phyloP scores from a whole-genome alignment of 2,113 vertebrate species.

The Pithys albifrons region DNA sequence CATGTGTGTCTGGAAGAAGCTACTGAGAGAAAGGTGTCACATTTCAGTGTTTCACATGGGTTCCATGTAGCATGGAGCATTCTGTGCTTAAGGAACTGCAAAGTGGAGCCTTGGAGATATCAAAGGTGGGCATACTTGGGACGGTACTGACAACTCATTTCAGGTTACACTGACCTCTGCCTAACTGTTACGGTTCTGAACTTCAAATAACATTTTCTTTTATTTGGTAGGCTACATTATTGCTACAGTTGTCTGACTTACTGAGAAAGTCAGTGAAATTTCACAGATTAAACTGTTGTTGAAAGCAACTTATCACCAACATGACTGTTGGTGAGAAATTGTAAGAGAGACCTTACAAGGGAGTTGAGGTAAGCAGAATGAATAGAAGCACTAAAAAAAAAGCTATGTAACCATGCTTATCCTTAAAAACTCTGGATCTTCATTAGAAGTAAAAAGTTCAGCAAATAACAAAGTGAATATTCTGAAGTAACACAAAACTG shows the following conservation, averaged over 20 bases:
- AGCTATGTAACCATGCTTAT: not conserved
- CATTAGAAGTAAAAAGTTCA: not conserved
- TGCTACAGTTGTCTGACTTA: not conserved
- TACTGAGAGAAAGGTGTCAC: not conserved
- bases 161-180: not conserved
- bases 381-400: not conserved
- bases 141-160: not conserved
- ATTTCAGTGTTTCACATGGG: not conserved
- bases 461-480: not conserved
- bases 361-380: not conserved
- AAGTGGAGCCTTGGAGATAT: not conserved
- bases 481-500: not conserved
- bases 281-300: not conserved
- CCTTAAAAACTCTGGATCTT: not conserved
- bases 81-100: not conserved
- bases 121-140: not conserved
- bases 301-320: not conserved
- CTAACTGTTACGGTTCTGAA: not conserved
- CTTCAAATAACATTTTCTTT: not conserved
- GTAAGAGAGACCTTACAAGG: not conserved
- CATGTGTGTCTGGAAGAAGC: accelerated
- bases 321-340: not conserved
- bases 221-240: not conserved
- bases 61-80: not conserved
- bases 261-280: not conserved